Conservation (phyloP, 2,797 vertebrate genomes). For the Pygocentrus nattereri region DNA sequence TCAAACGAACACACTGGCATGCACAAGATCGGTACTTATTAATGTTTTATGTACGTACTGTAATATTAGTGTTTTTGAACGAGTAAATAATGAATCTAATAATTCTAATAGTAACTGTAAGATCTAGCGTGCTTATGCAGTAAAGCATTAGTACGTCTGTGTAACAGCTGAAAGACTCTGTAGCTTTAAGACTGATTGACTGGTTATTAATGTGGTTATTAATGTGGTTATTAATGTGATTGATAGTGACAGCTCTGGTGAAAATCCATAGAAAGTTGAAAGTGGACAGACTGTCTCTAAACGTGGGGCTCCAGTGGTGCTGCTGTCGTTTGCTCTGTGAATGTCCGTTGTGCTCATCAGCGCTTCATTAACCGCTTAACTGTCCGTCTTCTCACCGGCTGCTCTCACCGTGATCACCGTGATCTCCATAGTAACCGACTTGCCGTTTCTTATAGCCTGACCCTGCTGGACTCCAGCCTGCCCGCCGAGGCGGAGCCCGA, state of each 20-base stretch:
- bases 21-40: no score
- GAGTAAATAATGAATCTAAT: no score
- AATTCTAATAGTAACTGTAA: no score
- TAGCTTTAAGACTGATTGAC: neutral
- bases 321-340: neutral
- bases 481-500: slow-evolving; percentile 89
- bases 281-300: neutral
- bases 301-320: neutral
- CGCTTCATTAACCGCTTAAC: slow-evolving; percentile 32
- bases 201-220: neutral
- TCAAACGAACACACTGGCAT: no score
- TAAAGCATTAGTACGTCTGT: no score
- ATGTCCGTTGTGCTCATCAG: slow-evolving; percentile 1
- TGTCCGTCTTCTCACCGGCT: slow-evolving; percentile 23
- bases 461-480: slow-evolving; percentile 89
- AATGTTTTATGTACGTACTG: no score
- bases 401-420: slow-evolving; percentile 9
- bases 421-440: slow-evolving; percentile 40
- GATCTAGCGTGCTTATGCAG: no score
- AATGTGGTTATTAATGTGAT: neutral
- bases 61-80: no score
- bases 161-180: no score
- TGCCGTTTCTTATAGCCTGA: slow-evolving; percentile 82
- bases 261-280: no score
- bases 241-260: neutral